Percentiles rank a stretch among this genome's conserved stretches.
These are phyloP conservation scores for Stegana nigrithorax DNA, from an alignment of 2,888 invertebrate genomes.

Conservation along the genomic window DNA sequence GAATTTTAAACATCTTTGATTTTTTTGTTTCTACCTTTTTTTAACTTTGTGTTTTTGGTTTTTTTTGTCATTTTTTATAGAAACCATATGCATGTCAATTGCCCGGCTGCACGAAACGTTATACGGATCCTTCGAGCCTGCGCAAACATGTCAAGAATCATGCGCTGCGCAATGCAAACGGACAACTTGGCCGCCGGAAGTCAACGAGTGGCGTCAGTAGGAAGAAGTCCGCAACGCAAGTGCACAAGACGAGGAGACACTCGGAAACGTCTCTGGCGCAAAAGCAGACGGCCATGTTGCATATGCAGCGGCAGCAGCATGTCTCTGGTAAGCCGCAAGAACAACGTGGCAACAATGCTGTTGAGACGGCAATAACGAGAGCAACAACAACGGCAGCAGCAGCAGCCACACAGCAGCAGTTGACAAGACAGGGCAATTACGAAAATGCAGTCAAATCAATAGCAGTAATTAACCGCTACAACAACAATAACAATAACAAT, in stretches of 20 bases:
- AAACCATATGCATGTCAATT: conserved; percentile 94
- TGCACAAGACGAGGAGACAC: conserved; percentile 57
- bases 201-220: conserved; percentile 48
- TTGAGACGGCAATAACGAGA: conserved; percentile 42
- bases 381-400: background rate
- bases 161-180: conserved; percentile 62
- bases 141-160: conserved; percentile 94
- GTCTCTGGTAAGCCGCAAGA: background rate
- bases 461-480: conserved; percentile 28
- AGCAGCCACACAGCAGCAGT: background rate
- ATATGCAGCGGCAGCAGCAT: conserved; percentile 22
- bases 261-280: conserved; percentile 61
- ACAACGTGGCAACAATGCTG: conserved; percentile 58
- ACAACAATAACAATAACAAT: conserved; percentile 28
- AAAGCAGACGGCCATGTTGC: background rate
- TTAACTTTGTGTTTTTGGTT: conserved; percentile 16
- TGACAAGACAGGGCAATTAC: conserved; percentile 15
- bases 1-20: background rate
- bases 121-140: conserved; percentile 93
- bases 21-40: conserved; percentile 14
- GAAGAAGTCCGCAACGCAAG: conserved; percentile 28
- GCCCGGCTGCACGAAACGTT: conserved; percentile 87
- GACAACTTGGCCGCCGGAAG: conserved; percentile 62
- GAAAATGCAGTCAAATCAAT: conserved; percentile 22
- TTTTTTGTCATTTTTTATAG: conserved; percentile 71